Evolutionary conservation across 2,797 vertebrate species (phyloP).

Genomic region (Macroramphosus scolopax): DNA sequence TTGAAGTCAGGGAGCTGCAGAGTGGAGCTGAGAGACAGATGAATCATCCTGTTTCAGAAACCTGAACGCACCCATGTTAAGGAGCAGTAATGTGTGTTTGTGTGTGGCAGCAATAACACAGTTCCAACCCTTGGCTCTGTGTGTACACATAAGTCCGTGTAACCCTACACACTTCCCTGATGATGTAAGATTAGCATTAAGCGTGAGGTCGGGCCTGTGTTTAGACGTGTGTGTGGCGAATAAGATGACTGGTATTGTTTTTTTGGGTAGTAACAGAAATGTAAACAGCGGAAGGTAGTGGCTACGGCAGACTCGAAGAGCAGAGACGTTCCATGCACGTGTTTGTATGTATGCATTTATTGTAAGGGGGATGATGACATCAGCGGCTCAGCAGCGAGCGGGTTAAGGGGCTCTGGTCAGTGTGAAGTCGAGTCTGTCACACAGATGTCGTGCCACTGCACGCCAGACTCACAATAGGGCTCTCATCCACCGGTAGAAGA

Average conservation of each 20-base stretch:
- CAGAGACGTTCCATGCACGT: constrained; percentile 50
- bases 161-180: constrained; percentile 67
- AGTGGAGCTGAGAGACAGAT: constrained; percentile 63
- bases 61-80: constrained; percentile 72
- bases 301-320: constrained; percentile 67
- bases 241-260: constrained; percentile 78
- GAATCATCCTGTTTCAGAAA: constrained; percentile 74
- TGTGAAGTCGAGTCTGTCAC: constrained; percentile 75
- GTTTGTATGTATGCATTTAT: constrained; percentile 53
- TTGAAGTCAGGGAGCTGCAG: constrained; percentile 65
- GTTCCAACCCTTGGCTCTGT: constrained; percentile 60
- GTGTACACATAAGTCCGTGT: constrained; percentile 56
- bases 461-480: constrained; percentile 66
- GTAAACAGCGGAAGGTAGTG: constrained; percentile 78
- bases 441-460: constrained; percentile 62
- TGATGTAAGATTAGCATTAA: constrained; percentile 83
- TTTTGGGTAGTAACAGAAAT: constrained; percentile 70
- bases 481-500: constrained; percentile 61
- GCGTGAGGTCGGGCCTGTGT: constrained; percentile 56
- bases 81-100: constrained; percentile 69
- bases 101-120: constrained; percentile 73
- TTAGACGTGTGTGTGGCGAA: constrained; percentile 47
- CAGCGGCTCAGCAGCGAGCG: constrained; percentile 68
- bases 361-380: constrained; percentile 66
- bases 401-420: constrained; percentile 71